Conservation (phyloP, 2,113 vertebrate genomes). For the Lepus europaeus region DNA sequence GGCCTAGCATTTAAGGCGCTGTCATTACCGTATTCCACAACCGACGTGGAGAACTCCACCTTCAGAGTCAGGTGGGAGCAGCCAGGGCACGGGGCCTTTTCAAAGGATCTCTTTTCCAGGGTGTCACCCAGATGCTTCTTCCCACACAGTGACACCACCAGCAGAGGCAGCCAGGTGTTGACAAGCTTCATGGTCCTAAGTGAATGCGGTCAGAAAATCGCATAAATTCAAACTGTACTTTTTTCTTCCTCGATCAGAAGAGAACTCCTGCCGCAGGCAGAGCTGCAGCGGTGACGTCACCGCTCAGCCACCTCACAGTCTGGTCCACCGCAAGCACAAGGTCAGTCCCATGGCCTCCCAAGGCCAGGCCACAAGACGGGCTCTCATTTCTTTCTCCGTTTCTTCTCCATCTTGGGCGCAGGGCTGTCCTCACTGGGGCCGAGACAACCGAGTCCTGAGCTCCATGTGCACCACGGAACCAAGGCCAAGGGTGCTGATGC, state of each 20-base stretch:
- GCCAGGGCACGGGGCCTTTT: slow-evolving; percentile 88
- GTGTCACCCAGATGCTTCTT: slow-evolving; percentile 90
- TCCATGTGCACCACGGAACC: slow-evolving; percentile 84
- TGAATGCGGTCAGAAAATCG: slow-evolving; percentile 83
- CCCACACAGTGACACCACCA: slow-evolving; percentile 91
- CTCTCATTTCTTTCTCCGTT: slow-evolving; percentile 98
- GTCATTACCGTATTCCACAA: slow-evolving; percentile 95
- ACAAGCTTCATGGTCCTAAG: slow-evolving; percentile 90
- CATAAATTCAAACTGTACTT: slow-evolving; percentile 86
- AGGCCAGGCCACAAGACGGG: slow-evolving; percentile 87
- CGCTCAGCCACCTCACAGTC: slow-evolving; percentile 82
- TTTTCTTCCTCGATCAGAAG: slow-evolving; percentile 84
- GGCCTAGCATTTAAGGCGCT: not conserved
- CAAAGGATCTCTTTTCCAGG: slow-evolving; percentile 85
- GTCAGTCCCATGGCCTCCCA: slow-evolving; percentile 89
- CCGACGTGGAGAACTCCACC: slow-evolving; percentile 95
- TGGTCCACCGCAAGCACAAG: slow-evolving; percentile 85
- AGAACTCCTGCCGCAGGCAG: slow-evolving; percentile 84
- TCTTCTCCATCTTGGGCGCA: slow-evolving; percentile 95
- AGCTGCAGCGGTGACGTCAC: slow-evolving; percentile 51
- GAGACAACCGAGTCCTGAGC: slow-evolving; percentile 82
- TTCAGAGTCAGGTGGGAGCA: slow-evolving; percentile 94
- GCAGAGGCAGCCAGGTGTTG: slow-evolving; percentile 90
- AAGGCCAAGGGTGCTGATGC: slow-evolving; percentile 52
- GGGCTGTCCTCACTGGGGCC: slow-evolving; percentile 82